phyloP scores from a whole-genome alignment of 2,888 invertebrate genomes.

The Mantis religiosa region DNA sequence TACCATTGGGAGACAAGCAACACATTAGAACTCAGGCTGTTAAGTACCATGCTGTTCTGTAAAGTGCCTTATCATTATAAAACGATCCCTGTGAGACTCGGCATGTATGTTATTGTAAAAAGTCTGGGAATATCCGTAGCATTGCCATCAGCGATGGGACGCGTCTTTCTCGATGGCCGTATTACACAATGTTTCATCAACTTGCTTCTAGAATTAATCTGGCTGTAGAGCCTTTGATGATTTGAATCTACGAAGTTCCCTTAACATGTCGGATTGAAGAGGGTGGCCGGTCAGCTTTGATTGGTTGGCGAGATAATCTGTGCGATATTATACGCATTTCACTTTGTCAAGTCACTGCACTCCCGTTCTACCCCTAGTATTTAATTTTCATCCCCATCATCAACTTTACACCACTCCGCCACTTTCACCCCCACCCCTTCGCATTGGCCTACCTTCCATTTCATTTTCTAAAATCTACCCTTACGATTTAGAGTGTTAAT shows the following conservation, averaged over 20 bases:
- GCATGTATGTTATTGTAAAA: too few relatives aligned
- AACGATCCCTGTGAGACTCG: too few relatives aligned
- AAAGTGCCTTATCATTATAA: too few relatives aligned
- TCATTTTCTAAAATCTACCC: conserved; percentile 29
- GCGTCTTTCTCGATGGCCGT: background rate
- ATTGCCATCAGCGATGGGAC: background rate
- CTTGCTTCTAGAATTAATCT: background rate
- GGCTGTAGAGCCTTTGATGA: background rate
- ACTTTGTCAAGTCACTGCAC: conserved; percentile 16
- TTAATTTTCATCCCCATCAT: conserved; percentile 25
- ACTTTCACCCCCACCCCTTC: background rate
- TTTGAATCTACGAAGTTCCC: background rate
- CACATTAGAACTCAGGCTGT: too few relatives aligned
- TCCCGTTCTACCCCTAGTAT: conserved; percentile 19
- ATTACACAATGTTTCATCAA: background rate
- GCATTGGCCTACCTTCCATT: conserved; percentile 1
- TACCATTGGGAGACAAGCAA: too few relatives aligned
- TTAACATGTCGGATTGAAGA: background rate
- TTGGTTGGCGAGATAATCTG: conserved; percentile 30
- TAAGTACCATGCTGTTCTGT: too few relatives aligned
- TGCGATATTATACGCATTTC: conserved; percentile 29
- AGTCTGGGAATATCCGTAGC: too few relatives aligned
- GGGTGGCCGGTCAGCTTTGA: conserved; percentile 22
- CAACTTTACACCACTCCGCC: conserved; percentile 19
- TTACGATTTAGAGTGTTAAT: conserved; percentile 28